phyloP scores from a whole-genome alignment of 2,797 vertebrate genomes.

The Aphelocoma californica region DNA sequence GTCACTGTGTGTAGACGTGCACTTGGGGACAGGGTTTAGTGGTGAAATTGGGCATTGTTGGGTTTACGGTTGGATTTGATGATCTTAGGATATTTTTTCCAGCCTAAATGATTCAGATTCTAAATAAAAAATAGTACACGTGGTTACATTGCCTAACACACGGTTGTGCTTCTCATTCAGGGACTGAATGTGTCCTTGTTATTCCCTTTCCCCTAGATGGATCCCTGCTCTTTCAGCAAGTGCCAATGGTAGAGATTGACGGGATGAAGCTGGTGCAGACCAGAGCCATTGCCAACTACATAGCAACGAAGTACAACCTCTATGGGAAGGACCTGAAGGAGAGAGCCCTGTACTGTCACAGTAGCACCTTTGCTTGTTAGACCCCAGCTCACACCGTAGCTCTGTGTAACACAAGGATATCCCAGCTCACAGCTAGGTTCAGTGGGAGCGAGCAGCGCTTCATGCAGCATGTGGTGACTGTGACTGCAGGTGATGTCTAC shows the following conservation, averaged over 20 bases:
- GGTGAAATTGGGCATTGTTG: too few relatives aligned
- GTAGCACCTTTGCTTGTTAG: not conserved
- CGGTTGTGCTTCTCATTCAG: not conserved
- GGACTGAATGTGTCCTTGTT: not conserved
- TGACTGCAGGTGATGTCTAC: not conserved
- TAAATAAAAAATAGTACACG: not conserved
- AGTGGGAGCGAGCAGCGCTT: not conserved
- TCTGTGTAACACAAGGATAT: not conserved
- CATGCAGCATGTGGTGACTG: not conserved
- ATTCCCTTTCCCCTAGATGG: slow-evolving; percentile 73
- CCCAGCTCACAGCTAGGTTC: not conserved
- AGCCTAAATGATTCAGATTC: not conserved
- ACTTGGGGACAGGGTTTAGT: too few relatives aligned
- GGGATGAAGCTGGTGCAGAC: slow-evolving; percentile 86
- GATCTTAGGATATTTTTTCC: too few relatives aligned
- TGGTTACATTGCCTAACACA: not conserved
- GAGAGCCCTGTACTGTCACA: slow-evolving; percentile 75
- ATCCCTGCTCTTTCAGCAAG: slow-evolving; percentile 81
- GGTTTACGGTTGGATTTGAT: too few relatives aligned
- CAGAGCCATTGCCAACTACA: slow-evolving; percentile 84
- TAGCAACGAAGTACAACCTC: slow-evolving; percentile 84
- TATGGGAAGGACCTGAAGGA: slow-evolving; percentile 84
- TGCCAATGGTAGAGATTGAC: slow-evolving; percentile 89
- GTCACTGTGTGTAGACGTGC: too few relatives aligned
- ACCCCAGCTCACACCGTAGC: not conserved